Evolutionary conservation across 37 sponge, comb jelly and placozoan genomes (phyloP).

Genomic region (Oopsacas minuta): DNA sequence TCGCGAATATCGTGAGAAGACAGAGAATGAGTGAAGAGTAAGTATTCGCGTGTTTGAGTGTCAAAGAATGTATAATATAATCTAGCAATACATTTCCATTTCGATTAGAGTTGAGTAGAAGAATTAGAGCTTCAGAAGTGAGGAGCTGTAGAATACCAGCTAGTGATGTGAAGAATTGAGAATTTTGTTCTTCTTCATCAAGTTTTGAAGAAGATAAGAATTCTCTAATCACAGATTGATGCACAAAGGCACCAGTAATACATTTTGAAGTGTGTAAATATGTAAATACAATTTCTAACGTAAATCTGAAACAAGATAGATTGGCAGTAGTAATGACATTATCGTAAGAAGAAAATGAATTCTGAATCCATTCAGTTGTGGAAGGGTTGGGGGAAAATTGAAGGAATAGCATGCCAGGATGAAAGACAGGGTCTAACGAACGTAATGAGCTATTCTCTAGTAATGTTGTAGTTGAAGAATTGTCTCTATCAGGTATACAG

Average conservation of each 20-base stretch:
- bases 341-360: background rate
- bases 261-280: background rate
- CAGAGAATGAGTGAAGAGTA: background rate
- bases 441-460: background rate
- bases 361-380: background rate
- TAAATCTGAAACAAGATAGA: background rate
- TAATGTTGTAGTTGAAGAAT: background rate
- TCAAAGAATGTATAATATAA: background rate
- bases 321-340: background rate
- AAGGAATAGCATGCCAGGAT: background rate
- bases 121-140: background rate
- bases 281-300: background rate
- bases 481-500: background rate
- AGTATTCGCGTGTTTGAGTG: background rate
- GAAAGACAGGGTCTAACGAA: background rate
- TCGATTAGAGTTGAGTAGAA: background rate
- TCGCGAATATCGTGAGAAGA: background rate
- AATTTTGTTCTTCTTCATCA: background rate
- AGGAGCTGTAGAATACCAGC: background rate
- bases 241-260: background rate
- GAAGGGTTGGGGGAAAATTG: background rate
- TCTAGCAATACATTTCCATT: background rate
- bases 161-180: background rate
- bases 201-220: background rate
- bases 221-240: background rate